Conservation (phyloP, 2,113 vertebrate genomes). For the Pionites leucogaster region DNA sequence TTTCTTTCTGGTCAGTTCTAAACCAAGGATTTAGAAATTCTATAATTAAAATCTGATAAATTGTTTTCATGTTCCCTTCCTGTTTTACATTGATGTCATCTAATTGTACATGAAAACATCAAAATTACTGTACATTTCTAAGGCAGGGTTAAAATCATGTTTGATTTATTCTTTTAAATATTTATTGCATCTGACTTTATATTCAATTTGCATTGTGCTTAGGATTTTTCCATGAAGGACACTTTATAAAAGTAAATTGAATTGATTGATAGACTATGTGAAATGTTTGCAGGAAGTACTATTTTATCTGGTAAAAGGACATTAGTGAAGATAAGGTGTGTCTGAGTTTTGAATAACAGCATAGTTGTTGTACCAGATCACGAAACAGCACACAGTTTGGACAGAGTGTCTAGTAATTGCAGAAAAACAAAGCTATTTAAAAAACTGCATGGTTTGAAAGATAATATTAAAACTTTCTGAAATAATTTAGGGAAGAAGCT, state of each 20-base stretch:
- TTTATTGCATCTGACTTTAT: slow-evolving; percentile 30
- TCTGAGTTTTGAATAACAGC: slow-evolving; percentile 22
- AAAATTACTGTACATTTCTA: slow-evolving; percentile 3
- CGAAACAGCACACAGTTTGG: neutral
- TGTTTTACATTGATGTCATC: neutral
- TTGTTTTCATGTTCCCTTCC: neutral
- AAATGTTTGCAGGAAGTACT: slow-evolving; percentile 27
- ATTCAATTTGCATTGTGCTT: neutral
- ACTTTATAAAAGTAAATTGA: slow-evolving; percentile 36
- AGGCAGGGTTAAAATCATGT: neutral
- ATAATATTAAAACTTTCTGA: neutral
- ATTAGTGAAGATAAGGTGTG: slow-evolving; percentile 11
- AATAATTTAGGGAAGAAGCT: neutral
- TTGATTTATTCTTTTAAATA: slow-evolving; percentile 51
- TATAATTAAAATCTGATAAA: neutral
- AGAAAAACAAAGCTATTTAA: slow-evolving; percentile 9
- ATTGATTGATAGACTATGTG: slow-evolving; percentile 2
- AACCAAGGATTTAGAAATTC: neutral
- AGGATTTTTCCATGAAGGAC: neutral
- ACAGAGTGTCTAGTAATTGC: neutral
- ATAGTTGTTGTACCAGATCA: neutral
- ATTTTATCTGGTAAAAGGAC: neutral
- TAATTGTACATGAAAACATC: neutral
- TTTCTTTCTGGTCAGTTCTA: neutral
- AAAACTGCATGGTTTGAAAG: slow-evolving; percentile 7